These are phyloP conservation scores for Elgaria multicarinata DNA, from an alignment of 2,113 vertebrate genomes.

Conservation along the genomic window DNA sequence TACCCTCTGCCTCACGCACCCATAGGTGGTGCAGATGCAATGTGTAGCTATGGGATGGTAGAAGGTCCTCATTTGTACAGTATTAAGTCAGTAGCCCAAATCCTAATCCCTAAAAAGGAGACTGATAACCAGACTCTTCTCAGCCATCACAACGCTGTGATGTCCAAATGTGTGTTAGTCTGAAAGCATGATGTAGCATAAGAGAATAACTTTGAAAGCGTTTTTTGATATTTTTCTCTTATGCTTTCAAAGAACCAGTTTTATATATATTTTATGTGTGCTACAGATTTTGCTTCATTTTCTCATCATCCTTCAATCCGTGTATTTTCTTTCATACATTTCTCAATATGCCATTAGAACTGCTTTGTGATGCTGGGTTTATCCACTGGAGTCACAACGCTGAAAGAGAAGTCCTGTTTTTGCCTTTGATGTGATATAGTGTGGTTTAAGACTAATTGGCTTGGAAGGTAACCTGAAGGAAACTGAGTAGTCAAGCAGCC, in stretches of 20 bases:
- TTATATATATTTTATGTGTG: not conserved
- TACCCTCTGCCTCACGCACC: too few species aligned
- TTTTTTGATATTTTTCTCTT: not conserved
- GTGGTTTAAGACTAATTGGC: not conserved
- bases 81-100: not conserved
- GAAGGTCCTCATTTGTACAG: not conserved
- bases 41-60: too few species aligned
- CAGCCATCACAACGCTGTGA: not conserved
- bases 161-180: not conserved
- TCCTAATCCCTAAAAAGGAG: not conserved
- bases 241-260: not conserved
- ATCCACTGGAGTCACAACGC: not conserved
- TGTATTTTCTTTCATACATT: not conserved
- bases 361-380: not conserved
- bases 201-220: not conserved
- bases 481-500: not conserved
- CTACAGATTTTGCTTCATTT: not conserved
- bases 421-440: not conserved
- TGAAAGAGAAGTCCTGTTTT: not conserved
- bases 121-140: not conserved
- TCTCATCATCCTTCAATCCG: not conserved
- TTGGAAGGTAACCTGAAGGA: not conserved
- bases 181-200: not conserved
- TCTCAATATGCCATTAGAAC: not conserved
- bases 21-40: too few species aligned